Base-by-base conservation (phyloP, 2,113 vertebrate genomes). In the Lycocorax pyrrhopterus region DNA sequence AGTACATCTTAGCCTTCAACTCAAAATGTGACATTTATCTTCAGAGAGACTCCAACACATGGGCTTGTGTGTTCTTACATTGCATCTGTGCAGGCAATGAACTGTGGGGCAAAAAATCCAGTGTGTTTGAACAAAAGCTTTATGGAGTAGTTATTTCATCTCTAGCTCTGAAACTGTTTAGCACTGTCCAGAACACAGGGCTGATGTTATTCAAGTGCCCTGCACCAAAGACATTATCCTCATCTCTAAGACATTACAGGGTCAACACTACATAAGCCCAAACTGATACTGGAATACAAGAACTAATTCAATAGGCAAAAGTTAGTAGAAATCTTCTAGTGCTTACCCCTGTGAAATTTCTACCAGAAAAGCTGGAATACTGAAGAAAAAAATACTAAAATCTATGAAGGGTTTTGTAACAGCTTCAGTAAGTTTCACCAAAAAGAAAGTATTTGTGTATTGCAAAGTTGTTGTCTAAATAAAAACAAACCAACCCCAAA, bases 1-100 rank as follows among this genome's bases (percentile, higher is more conserved):
- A n/a, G 11, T 2, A 0, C 4, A 75, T n/a, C 47, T 49, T 3
- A 17, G 10, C 2, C 1, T 60, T 67, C 29, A 37, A 43, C 39
- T 78, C 53, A 6, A 35, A 71, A 67, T 8, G 15, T 9, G n/a
- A 12, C 37, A 20, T 59, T 51, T 81, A 10, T 47, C 41, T 71
- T 43, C 43, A 49, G 35, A 43, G 2, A 67, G 33, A 41, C 29
- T 60, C 71, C 62, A 32, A 6, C 35, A 26, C 12, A 6, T 0
- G 1, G 30, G 6, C 56, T 39, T 49, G 9, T 1, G 1, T 17
- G 25, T 26, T 79, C 75, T 68, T 64, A 32, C 7, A 39, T 44
- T 51, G 21, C 44, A 49, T 16, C 60, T 2, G 3, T 21, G 37
- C 73, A 88, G 39, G 32, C 73, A 52, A 47, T 14, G 16, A 80